Conservation (phyloP, 1,140 invertebrate species). For the Euwallacea similis region DNA sequence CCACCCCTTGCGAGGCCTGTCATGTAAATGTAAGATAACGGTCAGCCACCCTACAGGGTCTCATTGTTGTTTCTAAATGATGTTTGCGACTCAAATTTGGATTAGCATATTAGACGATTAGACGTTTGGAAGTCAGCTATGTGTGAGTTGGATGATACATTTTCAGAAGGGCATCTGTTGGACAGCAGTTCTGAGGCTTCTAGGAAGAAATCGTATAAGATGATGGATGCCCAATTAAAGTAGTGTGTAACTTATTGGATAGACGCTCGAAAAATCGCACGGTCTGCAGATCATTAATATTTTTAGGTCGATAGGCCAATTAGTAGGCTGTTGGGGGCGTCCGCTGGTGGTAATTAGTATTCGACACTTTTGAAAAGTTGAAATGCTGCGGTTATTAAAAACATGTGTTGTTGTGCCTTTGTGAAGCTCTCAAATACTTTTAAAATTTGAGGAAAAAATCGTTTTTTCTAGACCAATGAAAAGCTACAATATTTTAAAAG, state of each 20-base stretch:
- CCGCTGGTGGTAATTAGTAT: not conserved
- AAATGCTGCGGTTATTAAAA: not conserved
- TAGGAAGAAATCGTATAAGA: not conserved
- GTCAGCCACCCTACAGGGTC: conserved; percentile 5
- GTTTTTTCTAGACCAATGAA: no score
- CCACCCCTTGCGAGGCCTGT: conserved; percentile 11
- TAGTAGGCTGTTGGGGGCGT: not conserved
- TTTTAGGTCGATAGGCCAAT: not conserved
- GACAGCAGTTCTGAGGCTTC: not conserved
- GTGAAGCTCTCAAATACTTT: no score
- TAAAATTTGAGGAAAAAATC: no score
- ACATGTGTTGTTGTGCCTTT: not conserved
- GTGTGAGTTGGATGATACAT: not conserved
- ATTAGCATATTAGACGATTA: conserved; percentile 4
- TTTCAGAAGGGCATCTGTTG: not conserved
- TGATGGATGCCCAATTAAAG: not conserved
- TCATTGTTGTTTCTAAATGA: conserved; percentile 20
- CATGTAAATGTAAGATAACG: conserved; percentile 25
- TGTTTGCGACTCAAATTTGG: conserved; percentile 15
- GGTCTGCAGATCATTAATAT: not conserved
- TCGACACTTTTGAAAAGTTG: conserved; percentile 1
- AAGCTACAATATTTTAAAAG: no score
- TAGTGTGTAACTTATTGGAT: not conserved
- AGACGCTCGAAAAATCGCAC: not conserved
- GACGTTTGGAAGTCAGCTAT: not conserved